phyloP scores from a whole-genome alignment of 2,888 invertebrate species.

The Seira ritae region DNA sequence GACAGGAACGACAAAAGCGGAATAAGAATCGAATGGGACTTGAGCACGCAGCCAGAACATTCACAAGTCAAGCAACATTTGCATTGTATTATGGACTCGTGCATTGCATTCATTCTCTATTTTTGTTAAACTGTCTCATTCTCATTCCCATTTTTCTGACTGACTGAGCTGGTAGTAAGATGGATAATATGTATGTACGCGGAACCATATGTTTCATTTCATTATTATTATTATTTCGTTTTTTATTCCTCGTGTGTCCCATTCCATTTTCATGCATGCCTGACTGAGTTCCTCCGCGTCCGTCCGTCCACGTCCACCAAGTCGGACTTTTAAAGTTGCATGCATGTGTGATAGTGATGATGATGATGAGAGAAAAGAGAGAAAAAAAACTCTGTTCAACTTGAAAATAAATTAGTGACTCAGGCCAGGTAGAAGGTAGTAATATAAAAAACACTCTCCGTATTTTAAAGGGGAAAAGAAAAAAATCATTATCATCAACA shows the following conservation, averaged over 20 bases:
- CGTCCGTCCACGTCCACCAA: too few species aligned
- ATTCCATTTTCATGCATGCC: conserved; percentile 14
- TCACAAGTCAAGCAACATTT: background rate
- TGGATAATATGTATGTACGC: background rate
- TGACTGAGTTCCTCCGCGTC: too few species aligned
- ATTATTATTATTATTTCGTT: conserved; percentile 4
- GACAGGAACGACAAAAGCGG: background rate
- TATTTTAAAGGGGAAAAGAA: conserved; percentile 28
- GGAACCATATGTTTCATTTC: conserved; percentile 21
- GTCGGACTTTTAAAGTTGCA: background rate
- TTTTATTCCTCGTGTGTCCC: background rate
- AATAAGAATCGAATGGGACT: conserved; percentile 33
- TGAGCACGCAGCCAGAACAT: conserved; percentile 42
- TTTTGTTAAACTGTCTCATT: conserved; percentile 46
- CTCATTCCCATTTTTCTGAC: too few species aligned
- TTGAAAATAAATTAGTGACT: conserved; percentile 59
- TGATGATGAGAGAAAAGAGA: conserved; percentile 10
- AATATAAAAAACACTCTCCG: background rate
- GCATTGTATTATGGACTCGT: conserved; percentile 41
- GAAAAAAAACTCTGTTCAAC: conserved; percentile 42
- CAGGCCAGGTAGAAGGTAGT: conserved; percentile 15
- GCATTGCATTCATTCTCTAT: conserved; percentile 28
- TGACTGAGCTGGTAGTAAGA: conserved; percentile 15
- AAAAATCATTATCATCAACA: conserved; percentile 36
- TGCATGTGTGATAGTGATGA: conserved; percentile 23